Evolutionary conservation across 2,113 vertebrate genomes (phyloP), one percentile per base, ranked within the genome.

Genomic region (Cebidichthys violaceus): DNA sequence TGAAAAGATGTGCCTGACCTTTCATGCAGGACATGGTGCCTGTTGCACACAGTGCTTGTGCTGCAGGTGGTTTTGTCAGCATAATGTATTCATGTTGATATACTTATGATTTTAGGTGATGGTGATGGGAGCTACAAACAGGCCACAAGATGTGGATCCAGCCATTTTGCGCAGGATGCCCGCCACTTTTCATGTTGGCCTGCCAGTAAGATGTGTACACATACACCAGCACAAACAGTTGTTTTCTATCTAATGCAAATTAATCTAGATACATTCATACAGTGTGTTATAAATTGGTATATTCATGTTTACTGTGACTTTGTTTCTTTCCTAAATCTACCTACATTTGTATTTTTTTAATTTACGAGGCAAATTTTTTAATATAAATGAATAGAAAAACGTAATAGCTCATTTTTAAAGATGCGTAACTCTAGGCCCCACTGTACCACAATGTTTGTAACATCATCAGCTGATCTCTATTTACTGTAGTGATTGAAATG

Each of bases 81-180:
- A 20, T 54, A 37, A 43, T 76, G 29, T 55, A 10, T 80, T 75
- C n/a, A 65, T 24, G 14, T 24, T 45, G 43, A 52, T 15, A n/a
- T 81, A 35, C 1, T 55, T 33, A 0, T 54, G 2, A 17, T 39
- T 77, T 1, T 29, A 96, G 96, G 95, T 96, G 47, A 95, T 96
- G 95, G 94, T 96, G 81, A 95, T 96, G 93, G 96, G 96, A 66
- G 96, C 95, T 6, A 95, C 95, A 4, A 96, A 96, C 90, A 91
- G 96, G 62, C 95, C 95, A 0, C 96, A 96, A 76, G 95, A 96
- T 39, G 61, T 96, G 57, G 96, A 96, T 71, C 90, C 94, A 29
- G 96, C 96, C 45, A 96, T 96, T 73, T 88, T 95, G 27, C 94
- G 96, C 43, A 90, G 95, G 77, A 96, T 96, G 95, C 95, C 95